Evolutionary conservation across 2,888 invertebrate genomes (phyloP).

Genomic region (Calameuta pallipes): DNA sequence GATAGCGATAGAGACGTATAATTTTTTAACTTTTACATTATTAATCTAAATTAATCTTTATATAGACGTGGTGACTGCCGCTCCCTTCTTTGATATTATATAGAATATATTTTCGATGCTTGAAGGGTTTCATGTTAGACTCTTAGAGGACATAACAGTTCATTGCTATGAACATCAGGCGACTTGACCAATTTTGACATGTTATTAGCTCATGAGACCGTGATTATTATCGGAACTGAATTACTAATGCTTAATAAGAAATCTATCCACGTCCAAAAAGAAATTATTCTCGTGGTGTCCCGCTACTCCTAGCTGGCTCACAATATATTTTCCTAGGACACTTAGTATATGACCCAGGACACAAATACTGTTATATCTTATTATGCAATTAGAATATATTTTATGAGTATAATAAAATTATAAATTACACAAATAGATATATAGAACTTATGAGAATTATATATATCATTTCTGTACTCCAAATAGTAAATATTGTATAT

Average conservation of each 20-base stretch:
- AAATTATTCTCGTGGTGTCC: not conserved
- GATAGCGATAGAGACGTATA: not conserved
- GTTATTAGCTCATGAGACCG: not conserved
- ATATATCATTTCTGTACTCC: conserved; percentile 8
- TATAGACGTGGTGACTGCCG: not conserved
- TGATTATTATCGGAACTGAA: conserved; percentile 3
- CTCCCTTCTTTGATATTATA: not conserved
- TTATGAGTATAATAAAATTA: conserved; percentile 6
- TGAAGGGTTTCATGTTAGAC: not conserved
- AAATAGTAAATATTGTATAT: not conserved
- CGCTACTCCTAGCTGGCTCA: not conserved
- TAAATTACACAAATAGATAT: not conserved
- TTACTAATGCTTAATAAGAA: not conserved
- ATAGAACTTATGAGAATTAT: not conserved
- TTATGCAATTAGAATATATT: not conserved
- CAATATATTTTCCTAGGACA: not conserved
- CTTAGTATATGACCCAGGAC: not conserved
- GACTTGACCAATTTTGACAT: conserved; percentile 7
- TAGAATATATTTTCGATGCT: not conserved
- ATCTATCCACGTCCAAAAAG: not conserved
- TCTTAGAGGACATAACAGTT: not conserved
- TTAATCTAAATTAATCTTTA: not conserved
- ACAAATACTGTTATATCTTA: conserved; percentile 23
- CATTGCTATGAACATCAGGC: not conserved
- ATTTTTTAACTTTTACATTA: not conserved